Evolutionary conservation across 2,888 invertebrate genomes (phyloP).

Genomic region (Ametastegia equiseti): DNA sequence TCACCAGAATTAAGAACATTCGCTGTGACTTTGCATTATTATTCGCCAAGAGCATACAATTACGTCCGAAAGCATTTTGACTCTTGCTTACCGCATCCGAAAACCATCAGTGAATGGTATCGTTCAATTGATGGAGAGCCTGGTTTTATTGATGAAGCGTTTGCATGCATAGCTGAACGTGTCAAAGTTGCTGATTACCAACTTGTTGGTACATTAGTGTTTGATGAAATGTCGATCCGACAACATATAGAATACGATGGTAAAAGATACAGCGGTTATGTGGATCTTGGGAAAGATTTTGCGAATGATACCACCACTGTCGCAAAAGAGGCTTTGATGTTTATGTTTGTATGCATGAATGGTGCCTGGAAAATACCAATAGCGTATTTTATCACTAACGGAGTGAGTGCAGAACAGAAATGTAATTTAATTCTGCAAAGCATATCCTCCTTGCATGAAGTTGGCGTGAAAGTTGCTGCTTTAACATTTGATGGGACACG

Average conservation of each 20-base stretch:
- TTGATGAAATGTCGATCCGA: constrained; percentile 52
- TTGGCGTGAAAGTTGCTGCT: constrained; percentile 31
- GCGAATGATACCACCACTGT: constrained; percentile 48
- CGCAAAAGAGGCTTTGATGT: constrained; percentile 47
- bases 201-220: constrained; percentile 53
- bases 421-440: constrained; percentile 33
- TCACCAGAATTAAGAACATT: constrained; percentile 58
- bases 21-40: constrained; percentile 66
- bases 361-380: constrained; percentile 50
- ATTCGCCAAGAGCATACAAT: constrained; percentile 66
- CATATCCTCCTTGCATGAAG: constrained; percentile 43
- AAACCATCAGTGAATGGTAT: constrained; percentile 67
- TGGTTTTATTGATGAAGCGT: constrained; percentile 62
- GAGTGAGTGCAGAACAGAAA: constrained; percentile 42
- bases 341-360: constrained; percentile 49
- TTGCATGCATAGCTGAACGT: constrained; percentile 56
- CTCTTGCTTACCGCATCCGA: constrained; percentile 62
- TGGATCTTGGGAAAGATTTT: constrained; percentile 48
- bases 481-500: constrained; percentile 53
- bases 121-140: constrained; percentile 62
- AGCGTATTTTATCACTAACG: constrained; percentile 51
- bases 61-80: constrained; percentile 67
- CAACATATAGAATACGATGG: constrained; percentile 46
- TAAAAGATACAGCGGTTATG: constrained; percentile 43
- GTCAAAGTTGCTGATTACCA: constrained; percentile 47